phyloP scores from a whole-genome alignment of 2,113 vertebrate species.

The Nothoprocta pentlandii region DNA sequence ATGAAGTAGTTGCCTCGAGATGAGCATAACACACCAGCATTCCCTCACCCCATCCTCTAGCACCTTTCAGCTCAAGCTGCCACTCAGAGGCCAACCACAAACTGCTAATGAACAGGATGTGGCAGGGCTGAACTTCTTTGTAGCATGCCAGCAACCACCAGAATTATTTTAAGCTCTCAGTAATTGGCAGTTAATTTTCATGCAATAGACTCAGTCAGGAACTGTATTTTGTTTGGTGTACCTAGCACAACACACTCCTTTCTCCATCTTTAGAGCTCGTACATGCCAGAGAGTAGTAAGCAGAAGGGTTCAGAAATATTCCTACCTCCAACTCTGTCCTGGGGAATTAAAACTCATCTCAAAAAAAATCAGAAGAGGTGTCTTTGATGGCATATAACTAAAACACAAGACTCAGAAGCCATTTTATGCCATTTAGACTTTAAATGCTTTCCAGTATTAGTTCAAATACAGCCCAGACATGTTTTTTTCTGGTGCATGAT shows the following conservation, averaged over 20 bases:
- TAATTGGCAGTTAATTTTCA: background rate
- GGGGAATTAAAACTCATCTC: background rate
- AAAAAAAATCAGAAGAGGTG: background rate
- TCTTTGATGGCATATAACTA: background rate
- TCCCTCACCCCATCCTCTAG: background rate
- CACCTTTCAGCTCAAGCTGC: background rate
- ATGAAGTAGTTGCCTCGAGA: fast-evolving
- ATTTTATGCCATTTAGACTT: background rate
- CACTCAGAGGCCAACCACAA: background rate
- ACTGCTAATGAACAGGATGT: background rate
- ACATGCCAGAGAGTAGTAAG: too few species aligned
- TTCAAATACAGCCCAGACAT: background rate
- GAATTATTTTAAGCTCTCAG: background rate
- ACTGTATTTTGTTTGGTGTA: background rate
- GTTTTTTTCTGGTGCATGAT: too few species aligned
- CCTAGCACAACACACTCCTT: background rate
- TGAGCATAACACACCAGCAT: background rate
- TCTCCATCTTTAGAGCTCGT: background rate
- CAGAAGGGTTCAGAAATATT: background rate
- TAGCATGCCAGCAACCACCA: background rate
- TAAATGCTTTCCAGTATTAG: background rate
- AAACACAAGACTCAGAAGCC: background rate
- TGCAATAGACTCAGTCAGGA: background rate
- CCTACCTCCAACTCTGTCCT: background rate
- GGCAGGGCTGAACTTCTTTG: background rate